Evolutionary conservation across 2,888 invertebrate genomes (phyloP).

Genomic region (Agrotis ipsilon): DNA sequence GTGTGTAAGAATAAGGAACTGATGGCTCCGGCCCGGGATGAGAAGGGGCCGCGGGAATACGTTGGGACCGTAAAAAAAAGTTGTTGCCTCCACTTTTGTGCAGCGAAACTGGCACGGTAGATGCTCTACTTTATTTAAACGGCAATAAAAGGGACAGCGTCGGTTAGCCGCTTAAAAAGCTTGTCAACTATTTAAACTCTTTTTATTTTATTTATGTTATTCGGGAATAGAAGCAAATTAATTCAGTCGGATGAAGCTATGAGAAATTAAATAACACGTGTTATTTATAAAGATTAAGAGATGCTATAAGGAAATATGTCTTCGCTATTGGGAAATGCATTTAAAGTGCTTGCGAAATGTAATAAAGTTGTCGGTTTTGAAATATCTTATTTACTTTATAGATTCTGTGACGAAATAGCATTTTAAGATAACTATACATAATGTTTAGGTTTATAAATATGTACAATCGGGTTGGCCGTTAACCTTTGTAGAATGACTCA

Average conservation of each 20-base stretch:
- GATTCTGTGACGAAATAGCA: conserved; percentile 29
- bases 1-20: conserved; percentile 86
- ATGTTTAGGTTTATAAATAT: not conserved
- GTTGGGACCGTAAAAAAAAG: conserved; percentile 87
- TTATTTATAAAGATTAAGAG: conserved; percentile 41
- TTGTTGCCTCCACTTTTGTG: conserved; percentile 83
- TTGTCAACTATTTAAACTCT: conserved; percentile 39
- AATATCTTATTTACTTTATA: conserved; percentile 19
- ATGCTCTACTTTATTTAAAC: conserved; percentile 81
- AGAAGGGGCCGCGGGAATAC: conserved; percentile 86
- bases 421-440: conserved; percentile 35
- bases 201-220: conserved; percentile 35
- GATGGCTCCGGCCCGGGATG: conserved; percentile 77
- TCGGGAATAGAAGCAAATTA: conserved; percentile 36
- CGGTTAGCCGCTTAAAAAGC: conserved; percentile 43
- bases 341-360: conserved; percentile 30
- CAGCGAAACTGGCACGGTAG: conserved; percentile 69
- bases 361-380: conserved; percentile 29
- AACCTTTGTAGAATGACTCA: conserved; percentile 24
- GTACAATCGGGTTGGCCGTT: conserved; percentile 24
- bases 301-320: conserved; percentile 34
- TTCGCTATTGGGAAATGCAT: conserved; percentile 12
- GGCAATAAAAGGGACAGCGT: conserved; percentile 51
- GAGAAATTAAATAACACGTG: conserved; percentile 34
- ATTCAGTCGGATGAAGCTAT: conserved; percentile 21